Conservation (phyloP, 2,797 vertebrate genomes). For the Diglossa cyanea region DNA sequence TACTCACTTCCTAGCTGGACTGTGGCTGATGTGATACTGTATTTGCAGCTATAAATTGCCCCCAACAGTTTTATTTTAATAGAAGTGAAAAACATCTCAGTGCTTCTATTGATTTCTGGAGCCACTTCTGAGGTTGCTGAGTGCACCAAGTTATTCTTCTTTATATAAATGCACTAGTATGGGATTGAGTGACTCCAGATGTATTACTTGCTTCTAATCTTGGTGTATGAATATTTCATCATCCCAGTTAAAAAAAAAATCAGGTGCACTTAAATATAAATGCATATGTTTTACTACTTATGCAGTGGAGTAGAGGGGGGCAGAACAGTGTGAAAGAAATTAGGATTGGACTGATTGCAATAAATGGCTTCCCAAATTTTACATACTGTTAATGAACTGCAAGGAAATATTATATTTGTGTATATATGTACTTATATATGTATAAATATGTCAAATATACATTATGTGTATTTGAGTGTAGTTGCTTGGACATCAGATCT, state of each 20-base stretch:
- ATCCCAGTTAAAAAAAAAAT: background rate
- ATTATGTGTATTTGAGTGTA: background rate
- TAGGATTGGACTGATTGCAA: background rate
- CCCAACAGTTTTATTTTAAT: background rate
- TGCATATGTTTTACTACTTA: background rate
- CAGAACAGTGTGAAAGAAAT: background rate
- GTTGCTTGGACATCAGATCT: background rate
- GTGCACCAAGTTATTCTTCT: background rate
- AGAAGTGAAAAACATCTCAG: background rate
- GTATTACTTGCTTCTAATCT: background rate
- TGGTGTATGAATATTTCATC: background rate
- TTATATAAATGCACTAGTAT: background rate
- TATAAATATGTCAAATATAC: background rate
- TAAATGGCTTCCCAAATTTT: background rate
- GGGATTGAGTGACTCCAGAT: background rate
- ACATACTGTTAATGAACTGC: background rate
- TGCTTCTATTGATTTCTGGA: background rate
- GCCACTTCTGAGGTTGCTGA: background rate
- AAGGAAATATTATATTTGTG: background rate
- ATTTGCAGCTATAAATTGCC: conserved; percentile 2
- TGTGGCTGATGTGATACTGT: background rate
- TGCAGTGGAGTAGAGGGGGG: background rate
- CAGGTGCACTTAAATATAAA: background rate
- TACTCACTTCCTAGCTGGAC: background rate
- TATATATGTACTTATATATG: background rate